Conservation (phyloP, 2,888 invertebrate species). For the Hydrotaea diabolus region DNA sequence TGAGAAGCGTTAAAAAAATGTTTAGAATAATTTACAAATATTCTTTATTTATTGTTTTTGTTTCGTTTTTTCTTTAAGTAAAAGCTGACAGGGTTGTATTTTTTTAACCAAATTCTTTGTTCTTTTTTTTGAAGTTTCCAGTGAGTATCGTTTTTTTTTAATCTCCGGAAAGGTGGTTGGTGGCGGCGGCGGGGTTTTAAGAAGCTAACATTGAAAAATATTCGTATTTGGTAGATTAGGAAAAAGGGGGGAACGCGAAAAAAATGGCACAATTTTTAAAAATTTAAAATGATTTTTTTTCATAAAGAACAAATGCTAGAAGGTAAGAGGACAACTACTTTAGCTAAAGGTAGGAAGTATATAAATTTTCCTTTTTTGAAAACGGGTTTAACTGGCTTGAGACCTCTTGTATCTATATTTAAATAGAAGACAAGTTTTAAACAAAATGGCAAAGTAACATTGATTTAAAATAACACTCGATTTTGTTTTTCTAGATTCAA, state of each 20-base stretch:
- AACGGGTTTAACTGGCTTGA: too few relatives aligned
- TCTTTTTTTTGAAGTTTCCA: background rate
- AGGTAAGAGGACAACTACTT: background rate
- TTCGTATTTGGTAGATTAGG: too few relatives aligned
- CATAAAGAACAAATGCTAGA: background rate
- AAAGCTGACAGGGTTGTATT: background rate
- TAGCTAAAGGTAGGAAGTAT: too few relatives aligned
- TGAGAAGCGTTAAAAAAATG: slow-evolving; percentile 48
- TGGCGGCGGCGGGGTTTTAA: background rate
- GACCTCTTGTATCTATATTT: too few relatives aligned
- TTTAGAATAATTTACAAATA: slow-evolving; percentile 15
- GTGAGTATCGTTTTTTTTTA: slow-evolving; percentile 24
- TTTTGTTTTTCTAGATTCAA: too few relatives aligned
- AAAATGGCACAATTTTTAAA: slow-evolving; percentile 32
- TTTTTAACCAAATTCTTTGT: too few relatives aligned
- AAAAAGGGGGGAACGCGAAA: background rate
- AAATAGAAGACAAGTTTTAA: too few relatives aligned
- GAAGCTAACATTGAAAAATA: slow-evolving; percentile 4
- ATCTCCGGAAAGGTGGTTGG: background rate
- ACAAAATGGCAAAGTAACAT: too few relatives aligned
- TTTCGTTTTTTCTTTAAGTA: slow-evolving; percentile 16
- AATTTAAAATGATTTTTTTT: background rate
- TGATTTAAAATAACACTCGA: too few relatives aligned
- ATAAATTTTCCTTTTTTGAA: too few relatives aligned
- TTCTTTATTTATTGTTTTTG: background rate